A percentile compares a stretch with the other conserved stretches of the same genome.
Conservation (phyloP, 2,888 invertebrate genomes). For the Tenthredo livida region DNA sequence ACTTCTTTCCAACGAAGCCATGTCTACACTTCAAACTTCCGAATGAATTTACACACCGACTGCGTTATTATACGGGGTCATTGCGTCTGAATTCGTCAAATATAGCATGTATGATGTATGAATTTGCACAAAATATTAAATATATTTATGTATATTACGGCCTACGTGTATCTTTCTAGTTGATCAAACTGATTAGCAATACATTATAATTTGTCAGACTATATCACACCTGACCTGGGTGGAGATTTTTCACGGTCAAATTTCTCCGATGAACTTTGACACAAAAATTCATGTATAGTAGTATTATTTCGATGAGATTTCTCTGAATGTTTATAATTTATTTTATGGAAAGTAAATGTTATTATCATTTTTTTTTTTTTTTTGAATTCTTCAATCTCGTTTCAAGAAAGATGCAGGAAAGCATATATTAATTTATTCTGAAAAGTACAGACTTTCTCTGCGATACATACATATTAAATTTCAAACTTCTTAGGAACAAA, state of each 20-base stretch:
- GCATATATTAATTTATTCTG: neutral
- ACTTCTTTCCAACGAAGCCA: neutral
- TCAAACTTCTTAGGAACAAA: neutral
- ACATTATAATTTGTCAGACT: neutral
- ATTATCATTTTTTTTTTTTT: neutral
- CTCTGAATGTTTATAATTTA: neutral
- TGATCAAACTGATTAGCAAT: neutral
- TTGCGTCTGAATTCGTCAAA: too few relatives aligned
- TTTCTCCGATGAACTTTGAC: neutral
- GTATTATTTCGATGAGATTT: too few relatives aligned
- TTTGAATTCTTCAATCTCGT: neutral
- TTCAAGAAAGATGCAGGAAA: neutral
- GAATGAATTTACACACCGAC: neutral
- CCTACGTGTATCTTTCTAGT: too few relatives aligned
- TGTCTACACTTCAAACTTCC: neutral
- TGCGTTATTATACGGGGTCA: conserved; percentile 2
- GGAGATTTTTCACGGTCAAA: neutral
- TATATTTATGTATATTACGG: neutral
- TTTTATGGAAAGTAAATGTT: neutral
- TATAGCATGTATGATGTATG: neutral
- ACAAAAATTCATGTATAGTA: neutral
- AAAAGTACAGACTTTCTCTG: neutral
- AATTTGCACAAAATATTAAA: neutral
- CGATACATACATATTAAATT: conserved; percentile 2
- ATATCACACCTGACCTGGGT: too few relatives aligned